Evolutionary conservation across 2,888 invertebrate genomes (phyloP), one percentile per base, ranked within the genome.

Genomic region (Yponomeuta malinellus): DNA sequence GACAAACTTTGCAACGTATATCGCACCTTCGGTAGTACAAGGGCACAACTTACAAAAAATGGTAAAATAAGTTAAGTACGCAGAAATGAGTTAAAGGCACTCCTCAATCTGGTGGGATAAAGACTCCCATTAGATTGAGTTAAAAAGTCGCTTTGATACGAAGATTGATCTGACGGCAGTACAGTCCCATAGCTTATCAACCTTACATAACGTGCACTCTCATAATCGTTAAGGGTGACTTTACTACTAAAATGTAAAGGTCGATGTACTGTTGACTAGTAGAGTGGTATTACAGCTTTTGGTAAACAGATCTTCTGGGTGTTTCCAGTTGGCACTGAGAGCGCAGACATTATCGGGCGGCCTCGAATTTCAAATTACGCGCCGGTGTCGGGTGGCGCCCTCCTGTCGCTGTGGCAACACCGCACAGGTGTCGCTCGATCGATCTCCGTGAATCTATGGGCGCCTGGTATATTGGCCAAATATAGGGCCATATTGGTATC

Each of bases 311-410:
- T 59, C 52, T 59, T 59, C 52, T 59, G 52, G 15, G 15, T 59
- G 12, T 59, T 15, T 15, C 52, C 52, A 15, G 52, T 74, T 74
- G 78, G 79, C 78, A 80, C 83, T 83, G 83, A 85, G 85, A 82
- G 83, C 83, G 79, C 81, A 85, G 89, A 84, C 90, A 90, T 90
- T 90, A 91, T 90, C 89, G 88, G 81, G 76, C 83, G 78, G 87
- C 83, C 85, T 91, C 91, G 85, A 85, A 90, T 92, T 90, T 90
- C 91, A 91, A 92, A 91, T 92, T 90, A 89, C 90, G 90, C 87
- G 85, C 80, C 76, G 87, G 91, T 89, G 88, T 91, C 91, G 87
- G 86, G 76, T 91, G 81, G 86, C 90, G 52, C 90, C 89, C 90
- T 86, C 85, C 76, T 78, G 89, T 90, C 82, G 88, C 87, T 79